Evolutionary conservation across 2,888 invertebrate species (phyloP).

Genomic region (Lasioglossum zephyrum): DNA sequence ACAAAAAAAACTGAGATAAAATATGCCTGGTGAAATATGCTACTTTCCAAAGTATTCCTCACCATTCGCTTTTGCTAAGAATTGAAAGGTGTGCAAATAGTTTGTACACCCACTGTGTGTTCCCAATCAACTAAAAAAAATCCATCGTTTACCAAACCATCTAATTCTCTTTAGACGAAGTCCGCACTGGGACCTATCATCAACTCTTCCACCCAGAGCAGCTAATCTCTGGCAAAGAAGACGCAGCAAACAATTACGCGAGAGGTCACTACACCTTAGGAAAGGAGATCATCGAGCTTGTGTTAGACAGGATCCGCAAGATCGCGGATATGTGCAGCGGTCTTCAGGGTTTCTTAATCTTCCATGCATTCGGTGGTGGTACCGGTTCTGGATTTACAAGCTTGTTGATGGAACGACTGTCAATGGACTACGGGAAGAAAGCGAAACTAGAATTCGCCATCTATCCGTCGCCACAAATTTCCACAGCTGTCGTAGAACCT

Average conservation of each 20-base stretch:
- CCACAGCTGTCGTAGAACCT: slow-evolving; percentile 93
- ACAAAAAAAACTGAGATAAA: no score
- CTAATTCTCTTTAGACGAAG: slow-evolving; percentile 82
- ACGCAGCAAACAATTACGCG: slow-evolving; percentile 89
- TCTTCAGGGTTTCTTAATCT: slow-evolving; percentile 87
- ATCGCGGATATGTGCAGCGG: slow-evolving; percentile 87
- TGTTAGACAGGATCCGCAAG: slow-evolving; percentile 86
- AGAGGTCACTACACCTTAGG: slow-evolving; percentile 89
- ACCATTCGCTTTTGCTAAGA: no score
- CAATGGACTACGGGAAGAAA: slow-evolving; percentile 89
- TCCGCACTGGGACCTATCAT: slow-evolving; percentile 87
- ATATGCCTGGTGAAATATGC: no score
- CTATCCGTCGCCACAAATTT: slow-evolving; percentile 90
- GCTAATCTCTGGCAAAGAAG: slow-evolving; percentile 89
- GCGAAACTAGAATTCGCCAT: slow-evolving; percentile 88
- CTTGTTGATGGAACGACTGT: slow-evolving; percentile 88
- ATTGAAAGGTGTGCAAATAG: no score
- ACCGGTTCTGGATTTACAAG: slow-evolving; percentile 89
- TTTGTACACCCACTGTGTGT: no score
- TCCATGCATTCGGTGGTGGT: slow-evolving; percentile 88
- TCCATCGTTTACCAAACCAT: no score
- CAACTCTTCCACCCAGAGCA: slow-evolving; percentile 89
- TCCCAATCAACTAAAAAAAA: no score
- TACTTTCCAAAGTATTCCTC: no score
- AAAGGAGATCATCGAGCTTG: slow-evolving; percentile 86